These are phyloP conservation scores for Eupsilia transversa DNA, from an alignment of 2,888 invertebrate genomes.

Conservation along the genomic window DNA sequence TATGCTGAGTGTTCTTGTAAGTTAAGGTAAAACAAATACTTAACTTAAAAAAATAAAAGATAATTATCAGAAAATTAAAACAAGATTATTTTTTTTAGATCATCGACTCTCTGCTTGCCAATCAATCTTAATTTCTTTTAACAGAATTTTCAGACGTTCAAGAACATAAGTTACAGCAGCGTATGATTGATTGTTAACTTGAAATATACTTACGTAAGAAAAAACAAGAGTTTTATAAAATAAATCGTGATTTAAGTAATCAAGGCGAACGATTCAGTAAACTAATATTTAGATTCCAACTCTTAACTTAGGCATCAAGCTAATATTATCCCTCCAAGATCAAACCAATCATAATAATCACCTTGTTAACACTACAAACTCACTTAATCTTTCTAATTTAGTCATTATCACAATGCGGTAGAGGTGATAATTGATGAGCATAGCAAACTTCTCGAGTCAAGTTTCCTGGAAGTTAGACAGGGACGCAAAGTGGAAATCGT, in stretches of 20 bases:
- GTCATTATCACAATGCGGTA: constrained; percentile 46
- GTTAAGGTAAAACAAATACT: neutral
- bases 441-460: constrained; percentile 36
- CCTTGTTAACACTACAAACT: constrained; percentile 42
- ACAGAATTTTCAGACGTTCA: constrained; percentile 26
- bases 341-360: constrained; percentile 47
- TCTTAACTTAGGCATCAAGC: constrained; percentile 29
- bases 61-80: neutral
- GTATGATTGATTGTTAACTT: constrained; percentile 35
- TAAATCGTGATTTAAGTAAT: constrained; percentile 10
- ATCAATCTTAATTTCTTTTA: constrained; percentile 46
- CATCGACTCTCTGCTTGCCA: neutral
- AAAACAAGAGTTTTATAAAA: constrained; percentile 5
- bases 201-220: constrained; percentile 5
- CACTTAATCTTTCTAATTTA: constrained; percentile 41
- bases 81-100: neutral
- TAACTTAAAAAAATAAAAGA: neutral
- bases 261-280: neutral
- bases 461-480: constrained; percentile 56
- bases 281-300: constrained; percentile 32
- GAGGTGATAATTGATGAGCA: constrained; percentile 55
- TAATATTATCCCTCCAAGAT: constrained; percentile 41
- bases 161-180: constrained; percentile 25
- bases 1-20: neutral
- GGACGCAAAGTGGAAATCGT: constrained; percentile 72